Evolutionary conservation across 2,888 invertebrate genomes (phyloP).

Genomic region (Seira musarum): DNA sequence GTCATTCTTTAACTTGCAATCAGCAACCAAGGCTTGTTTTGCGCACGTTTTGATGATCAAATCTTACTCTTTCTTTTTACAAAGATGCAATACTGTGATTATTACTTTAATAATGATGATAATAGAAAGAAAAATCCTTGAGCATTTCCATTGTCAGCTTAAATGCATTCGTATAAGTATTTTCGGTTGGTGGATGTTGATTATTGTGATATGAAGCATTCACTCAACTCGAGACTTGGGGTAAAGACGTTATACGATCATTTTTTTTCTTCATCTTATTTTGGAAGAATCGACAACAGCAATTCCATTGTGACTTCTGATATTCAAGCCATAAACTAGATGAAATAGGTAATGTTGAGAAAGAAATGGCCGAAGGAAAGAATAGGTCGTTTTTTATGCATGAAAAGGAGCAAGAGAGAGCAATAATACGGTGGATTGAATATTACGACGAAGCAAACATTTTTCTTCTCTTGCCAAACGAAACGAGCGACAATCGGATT

Average conservation of each 20-base stretch:
- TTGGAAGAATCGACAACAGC: neutral
- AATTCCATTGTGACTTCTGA: neutral
- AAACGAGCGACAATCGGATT: slow-evolving; percentile 64
- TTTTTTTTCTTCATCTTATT: neutral
- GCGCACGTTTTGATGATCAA: too few species aligned
- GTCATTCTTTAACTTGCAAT: too few species aligned
- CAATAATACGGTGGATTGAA: slow-evolving; percentile 54
- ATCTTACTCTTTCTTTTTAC: too few species aligned
- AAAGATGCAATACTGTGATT: slow-evolving; percentile 54
- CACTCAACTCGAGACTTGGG: too few species aligned
- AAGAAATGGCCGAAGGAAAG: neutral
- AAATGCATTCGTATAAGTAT: neutral
- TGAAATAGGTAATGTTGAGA: neutral
- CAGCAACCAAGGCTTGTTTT: too few species aligned
- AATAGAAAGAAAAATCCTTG: slow-evolving; percentile 16
- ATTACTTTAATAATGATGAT: slow-evolving; percentile 41
- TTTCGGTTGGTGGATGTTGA: too few species aligned
- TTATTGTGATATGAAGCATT: too few species aligned
- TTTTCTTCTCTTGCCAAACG: slow-evolving; percentile 17
- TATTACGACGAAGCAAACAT: slow-evolving; percentile 35
- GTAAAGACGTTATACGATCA: neutral
- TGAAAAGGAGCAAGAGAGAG: slow-evolving; percentile 18
- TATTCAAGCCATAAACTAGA: neutral
- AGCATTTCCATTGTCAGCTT: slow-evolving; percentile 5
- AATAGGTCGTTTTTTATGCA: neutral